Conservation (phyloP, 2,888 invertebrate species). For the Drosophila ustulata region DNA sequence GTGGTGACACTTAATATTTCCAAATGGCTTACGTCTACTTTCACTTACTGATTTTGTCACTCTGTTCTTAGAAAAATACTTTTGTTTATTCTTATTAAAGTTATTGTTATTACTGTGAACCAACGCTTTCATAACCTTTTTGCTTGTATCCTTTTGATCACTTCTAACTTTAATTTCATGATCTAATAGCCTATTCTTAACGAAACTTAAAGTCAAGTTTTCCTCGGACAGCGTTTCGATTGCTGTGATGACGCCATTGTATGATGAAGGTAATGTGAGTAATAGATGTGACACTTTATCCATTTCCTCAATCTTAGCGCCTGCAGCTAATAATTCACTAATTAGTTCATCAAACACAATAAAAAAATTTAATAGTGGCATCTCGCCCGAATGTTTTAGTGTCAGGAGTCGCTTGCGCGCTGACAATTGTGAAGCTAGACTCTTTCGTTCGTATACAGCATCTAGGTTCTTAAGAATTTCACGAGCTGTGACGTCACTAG, state of each 20-base stretch:
- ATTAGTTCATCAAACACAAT: not conserved
- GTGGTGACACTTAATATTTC: slow-evolving; percentile 1
- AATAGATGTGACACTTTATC: not conserved
- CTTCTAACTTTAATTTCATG: not conserved
- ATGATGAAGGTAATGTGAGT: slow-evolving; percentile 1
- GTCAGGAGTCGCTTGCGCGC: not conserved
- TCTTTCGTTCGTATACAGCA: too few relatives aligned
- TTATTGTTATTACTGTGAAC: not conserved
- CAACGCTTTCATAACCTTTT: not conserved
- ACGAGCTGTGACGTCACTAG: not conserved
- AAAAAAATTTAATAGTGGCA: not conserved
- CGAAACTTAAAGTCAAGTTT: not conserved
- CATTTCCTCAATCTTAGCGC: not conserved
- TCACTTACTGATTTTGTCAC: too few relatives aligned
- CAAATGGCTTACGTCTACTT: too few relatives aligned
- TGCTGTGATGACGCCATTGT: slow-evolving; percentile 9
- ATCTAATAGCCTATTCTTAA: not conserved
- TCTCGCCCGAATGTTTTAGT: not conserved
- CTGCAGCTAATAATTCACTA: slow-evolving; percentile 1
- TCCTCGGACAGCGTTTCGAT: not conserved
- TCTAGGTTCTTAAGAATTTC: not conserved
- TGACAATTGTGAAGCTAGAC: slow-evolving; percentile 21
- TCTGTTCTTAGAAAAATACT: not conserved
- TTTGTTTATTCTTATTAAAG: not conserved
- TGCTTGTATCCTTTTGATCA: not conserved